phyloP scores from a whole-genome alignment of 1,140 invertebrate species.

The Lordiphosa clarofinis region DNA sequence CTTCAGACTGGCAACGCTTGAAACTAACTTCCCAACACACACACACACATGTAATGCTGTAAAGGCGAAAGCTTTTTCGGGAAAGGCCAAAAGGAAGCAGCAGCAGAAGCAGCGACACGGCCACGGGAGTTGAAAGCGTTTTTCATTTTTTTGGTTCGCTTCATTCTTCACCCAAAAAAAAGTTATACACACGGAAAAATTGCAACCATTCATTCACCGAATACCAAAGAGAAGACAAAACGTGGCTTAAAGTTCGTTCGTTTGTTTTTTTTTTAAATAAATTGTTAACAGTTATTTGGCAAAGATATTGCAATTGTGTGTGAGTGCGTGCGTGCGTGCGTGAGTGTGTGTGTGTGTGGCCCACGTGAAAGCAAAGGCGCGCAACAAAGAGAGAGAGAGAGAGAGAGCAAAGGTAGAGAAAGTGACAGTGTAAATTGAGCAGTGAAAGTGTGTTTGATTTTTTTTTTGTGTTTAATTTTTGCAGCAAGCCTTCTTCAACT shows the following conservation, averaged over 20 bases:
- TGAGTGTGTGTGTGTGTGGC: conserved; percentile 24
- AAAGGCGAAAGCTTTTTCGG: conserved; percentile 58
- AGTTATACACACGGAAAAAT: conserved; percentile 77
- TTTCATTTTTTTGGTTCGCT: conserved; percentile 37
- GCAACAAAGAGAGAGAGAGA: conserved; percentile 33
- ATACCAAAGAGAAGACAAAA: too few species aligned
- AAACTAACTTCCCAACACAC: too few species aligned
- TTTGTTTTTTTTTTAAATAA: conserved; percentile 12
- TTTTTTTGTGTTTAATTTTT: background rate
- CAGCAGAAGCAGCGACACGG: conserved; percentile 35
- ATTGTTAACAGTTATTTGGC: conserved; percentile 17
- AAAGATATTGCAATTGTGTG: conserved; percentile 13
- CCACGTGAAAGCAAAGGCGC: conserved; percentile 72
- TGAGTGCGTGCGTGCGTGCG: conserved; percentile 10
- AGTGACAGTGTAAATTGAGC: conserved; percentile 56
- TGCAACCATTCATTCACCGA: conserved; percentile 68
- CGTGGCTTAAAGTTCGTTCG: conserved; percentile 9
- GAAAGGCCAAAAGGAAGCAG: conserved; percentile 25
- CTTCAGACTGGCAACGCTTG: conserved; percentile 19
- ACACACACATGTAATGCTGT: conserved; percentile 34
- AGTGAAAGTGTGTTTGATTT: conserved; percentile 8
- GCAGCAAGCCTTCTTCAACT: conserved; percentile 27
- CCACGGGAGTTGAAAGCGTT: conserved; percentile 35
- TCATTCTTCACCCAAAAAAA: conserved; percentile 31
- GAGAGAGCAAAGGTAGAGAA: conserved; percentile 30